Percentiles rank a stretch among this genome's conserved stretches.
phyloP scores from a whole-genome alignment of 2,113 vertebrate species.

The Forbesichthys papilliferus region DNA sequence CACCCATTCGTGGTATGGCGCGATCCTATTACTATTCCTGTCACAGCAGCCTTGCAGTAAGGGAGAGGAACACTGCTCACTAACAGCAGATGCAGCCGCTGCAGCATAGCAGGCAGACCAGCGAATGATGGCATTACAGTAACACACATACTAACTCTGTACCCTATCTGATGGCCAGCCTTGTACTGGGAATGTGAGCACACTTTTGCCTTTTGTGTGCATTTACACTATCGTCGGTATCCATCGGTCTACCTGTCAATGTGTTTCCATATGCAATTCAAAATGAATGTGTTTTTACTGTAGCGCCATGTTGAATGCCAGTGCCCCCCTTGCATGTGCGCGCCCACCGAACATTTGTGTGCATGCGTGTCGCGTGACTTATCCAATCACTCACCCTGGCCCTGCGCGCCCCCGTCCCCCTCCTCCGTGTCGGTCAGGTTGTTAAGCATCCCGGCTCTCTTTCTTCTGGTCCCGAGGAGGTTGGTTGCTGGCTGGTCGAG shows the following conservation, averaged over 20 bases:
- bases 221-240: not conserved
- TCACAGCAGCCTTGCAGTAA: constrained; percentile 79
- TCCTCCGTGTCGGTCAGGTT: constrained; percentile 96
- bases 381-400: constrained; percentile 88
- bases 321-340: not conserved
- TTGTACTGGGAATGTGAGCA: not conserved
- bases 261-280: not conserved
- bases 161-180: not conserved
- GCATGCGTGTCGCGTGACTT: constrained; percentile 25
- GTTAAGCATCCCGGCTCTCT: constrained; percentile 88
- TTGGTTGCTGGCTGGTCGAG: constrained; percentile 62
- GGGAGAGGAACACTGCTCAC: constrained; percentile 41
- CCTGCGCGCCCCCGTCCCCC: constrained; percentile 89
- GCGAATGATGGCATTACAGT: constrained; percentile 29
- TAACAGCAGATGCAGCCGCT: constrained; percentile 38
- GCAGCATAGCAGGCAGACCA: constrained; percentile 53
- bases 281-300: not conserved
- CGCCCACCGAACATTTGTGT: not conserved
- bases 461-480: constrained; percentile 51
- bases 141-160: constrained; percentile 21
- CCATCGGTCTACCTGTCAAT: not conserved
- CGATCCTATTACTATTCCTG: constrained; percentile 77
- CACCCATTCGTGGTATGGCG: constrained; percentile 46
- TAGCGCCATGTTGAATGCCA: not conserved
- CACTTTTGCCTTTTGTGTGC: not conserved